phyloP scores from a whole-genome alignment of 35 echinoderm and acorn worm species.

The Anneissia japonica region DNA sequence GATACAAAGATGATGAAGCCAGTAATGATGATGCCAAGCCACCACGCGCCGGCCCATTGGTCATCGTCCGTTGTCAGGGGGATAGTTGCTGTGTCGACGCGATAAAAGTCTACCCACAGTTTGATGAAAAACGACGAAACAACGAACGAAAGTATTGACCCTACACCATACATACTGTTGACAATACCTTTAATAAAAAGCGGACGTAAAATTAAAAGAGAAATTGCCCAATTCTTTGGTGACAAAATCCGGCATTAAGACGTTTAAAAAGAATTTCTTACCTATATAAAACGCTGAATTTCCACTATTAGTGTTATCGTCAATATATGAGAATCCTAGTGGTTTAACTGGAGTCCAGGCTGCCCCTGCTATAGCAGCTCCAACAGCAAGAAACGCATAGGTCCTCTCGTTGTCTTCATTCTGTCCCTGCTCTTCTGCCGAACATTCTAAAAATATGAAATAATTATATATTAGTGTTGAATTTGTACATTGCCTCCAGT shows the following conservation, averaged over 20 bases:
- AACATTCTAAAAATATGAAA: background rate
- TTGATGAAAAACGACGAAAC: background rate
- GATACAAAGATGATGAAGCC: background rate
- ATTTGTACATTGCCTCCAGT: too few species aligned
- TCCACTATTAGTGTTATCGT: slow-evolving; percentile 20
- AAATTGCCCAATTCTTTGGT: too few species aligned
- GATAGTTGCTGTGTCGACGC: background rate
- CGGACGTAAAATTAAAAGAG: too few species aligned
- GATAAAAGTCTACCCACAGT: slow-evolving; percentile 27
- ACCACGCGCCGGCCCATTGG: slow-evolving; percentile 27
- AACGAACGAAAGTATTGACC: slow-evolving; percentile 1
- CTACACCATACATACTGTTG: slow-evolving; percentile 24
- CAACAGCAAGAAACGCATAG: background rate
- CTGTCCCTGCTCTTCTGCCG: background rate
- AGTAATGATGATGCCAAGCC: slow-evolving; percentile 16
- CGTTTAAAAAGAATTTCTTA: background rate
- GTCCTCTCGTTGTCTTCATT: background rate
- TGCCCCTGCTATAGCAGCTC: background rate
- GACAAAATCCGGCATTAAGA: too few species aligned
- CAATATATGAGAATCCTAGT: slow-evolving; percentile 13
- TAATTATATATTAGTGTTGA: too few species aligned
- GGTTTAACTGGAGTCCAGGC: background rate
- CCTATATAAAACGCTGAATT: slow-evolving; percentile 17
- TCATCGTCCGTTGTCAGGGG: background rate
- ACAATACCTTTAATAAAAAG: slow-evolving; percentile 11